Evolutionary conservation across 1,140 invertebrate species (phyloP), one percentile per base, ranked within the genome.

Genomic region (Hyposmocoma kahamanoa): DNA sequence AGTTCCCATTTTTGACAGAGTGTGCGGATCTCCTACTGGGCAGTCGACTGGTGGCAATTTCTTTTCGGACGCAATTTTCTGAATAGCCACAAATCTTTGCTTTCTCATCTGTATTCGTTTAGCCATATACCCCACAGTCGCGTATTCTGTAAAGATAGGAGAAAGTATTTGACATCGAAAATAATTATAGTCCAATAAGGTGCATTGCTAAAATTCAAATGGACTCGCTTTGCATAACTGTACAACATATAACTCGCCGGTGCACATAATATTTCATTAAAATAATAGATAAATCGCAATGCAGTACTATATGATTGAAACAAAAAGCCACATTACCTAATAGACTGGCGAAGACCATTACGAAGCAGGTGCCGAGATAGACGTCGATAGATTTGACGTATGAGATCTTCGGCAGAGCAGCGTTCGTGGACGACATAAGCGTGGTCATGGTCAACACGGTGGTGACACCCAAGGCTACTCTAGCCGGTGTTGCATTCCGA

Each of bases 371-470:
- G 67, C 97, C 97, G 84, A 99, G 89, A 88, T 98, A 99, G 57
- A 99, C 96, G 88, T 99, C 97, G 86, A 99, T 98, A 68, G 96
- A 97, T 87, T 98, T 98, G 84, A 99, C 96, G 89, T 98, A 99
- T 53, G 96, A 98, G 79, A 99, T 98, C 90, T 98, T 98, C 67
- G 97, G 97, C 79, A 99, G 91, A 62, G 97, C 95, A 65, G 97
- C 96, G 86, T 99, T 99, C 69, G 97, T 99, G 62, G 96, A 98
- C 59, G 97, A 98, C 95, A 99, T 98, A 64, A 99, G 92, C 56
- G 97, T 99, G 67, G 97, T 98, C 96, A 99, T 98, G 72, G 97
- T 98, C 87, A 98, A 92, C 87, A 98, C 95, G 86, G 95, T 98
- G 87, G 97, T 98, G 75, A 98, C 97, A 74, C 97, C 97, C 70